These are phyloP conservation scores for Petrocephalus schoutedeni DNA, from an alignment of 2,797 vertebrate genomes.

Conservation along the genomic window DNA sequence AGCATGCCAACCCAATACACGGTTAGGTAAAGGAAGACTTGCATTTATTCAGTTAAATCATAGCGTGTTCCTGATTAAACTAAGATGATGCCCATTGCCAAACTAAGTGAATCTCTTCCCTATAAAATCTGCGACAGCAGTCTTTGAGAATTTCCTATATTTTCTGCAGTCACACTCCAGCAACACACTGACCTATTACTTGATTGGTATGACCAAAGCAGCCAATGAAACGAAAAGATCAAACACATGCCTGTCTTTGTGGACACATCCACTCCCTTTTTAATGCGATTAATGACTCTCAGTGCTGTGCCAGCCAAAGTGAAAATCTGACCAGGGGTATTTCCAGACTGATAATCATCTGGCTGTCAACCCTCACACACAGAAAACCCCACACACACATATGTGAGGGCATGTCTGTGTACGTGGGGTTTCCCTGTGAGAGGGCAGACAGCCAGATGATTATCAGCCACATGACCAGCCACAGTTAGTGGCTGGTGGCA, in stretches of 20 bases:
- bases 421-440: background rate
- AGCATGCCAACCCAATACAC: background rate
- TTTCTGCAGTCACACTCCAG: background rate
- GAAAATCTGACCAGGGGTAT: background rate
- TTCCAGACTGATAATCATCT: background rate
- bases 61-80: background rate
- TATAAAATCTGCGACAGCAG: background rate
- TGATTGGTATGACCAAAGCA: background rate
- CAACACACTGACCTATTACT: background rate
- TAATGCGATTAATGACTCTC: background rate
- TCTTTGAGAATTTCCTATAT: background rate
- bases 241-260: background rate
- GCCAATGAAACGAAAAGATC: background rate
- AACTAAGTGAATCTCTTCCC: background rate
- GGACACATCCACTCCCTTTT: background rate
- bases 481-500: background rate
- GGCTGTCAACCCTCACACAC: background rate
- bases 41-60: no score
- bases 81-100: background rate
- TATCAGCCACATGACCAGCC: background rate
- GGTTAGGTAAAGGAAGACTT: background rate
- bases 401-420: background rate
- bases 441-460: background rate
- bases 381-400: background rate
- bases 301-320: background rate